These are phyloP conservation scores for Stenichneumon culpator DNA, from an alignment of 2,888 invertebrate genomes.

Conservation along the genomic window DNA sequence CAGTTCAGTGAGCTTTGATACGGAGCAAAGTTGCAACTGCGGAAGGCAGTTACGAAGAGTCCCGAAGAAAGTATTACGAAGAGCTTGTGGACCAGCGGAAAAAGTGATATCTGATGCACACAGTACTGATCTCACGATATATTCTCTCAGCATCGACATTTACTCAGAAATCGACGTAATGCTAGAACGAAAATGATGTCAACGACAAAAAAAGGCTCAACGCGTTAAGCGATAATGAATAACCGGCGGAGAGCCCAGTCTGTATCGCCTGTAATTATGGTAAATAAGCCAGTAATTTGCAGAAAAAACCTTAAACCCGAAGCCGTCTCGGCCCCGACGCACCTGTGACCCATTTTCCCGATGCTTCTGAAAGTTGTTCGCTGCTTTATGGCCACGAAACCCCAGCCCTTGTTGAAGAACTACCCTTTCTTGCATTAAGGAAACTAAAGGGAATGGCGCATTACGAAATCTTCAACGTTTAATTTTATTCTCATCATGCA, in stretches of 20 bases:
- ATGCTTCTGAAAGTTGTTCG: conserved; percentile 50
- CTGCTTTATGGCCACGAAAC: neutral
- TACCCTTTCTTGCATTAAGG: neutral
- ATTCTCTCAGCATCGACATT: too few relatives aligned
- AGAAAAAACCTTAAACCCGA: conserved; percentile 47
- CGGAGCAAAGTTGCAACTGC: neutral
- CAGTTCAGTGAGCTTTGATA: conserved; percentile 3
- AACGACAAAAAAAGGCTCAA: neutral
- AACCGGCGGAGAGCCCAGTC: neutral
- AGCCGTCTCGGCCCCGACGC: conserved; percentile 31
- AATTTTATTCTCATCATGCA: conserved; percentile 1
- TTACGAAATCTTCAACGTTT: neutral
- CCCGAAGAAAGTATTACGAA: neutral
- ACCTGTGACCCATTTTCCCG: conserved; percentile 58
- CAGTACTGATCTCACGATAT: neutral
- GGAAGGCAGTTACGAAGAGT: neutral
- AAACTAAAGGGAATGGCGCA: neutral
- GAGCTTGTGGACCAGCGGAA: neutral
- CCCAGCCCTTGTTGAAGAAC: conserved; percentile 5
- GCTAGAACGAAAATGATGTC: neutral
- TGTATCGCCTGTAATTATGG: conserved; percentile 58
- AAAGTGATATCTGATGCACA: neutral
- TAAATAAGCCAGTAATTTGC: conserved; percentile 61
- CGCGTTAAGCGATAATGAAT: conserved; percentile 31
- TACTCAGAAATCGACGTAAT: too few relatives aligned